Conservation (phyloP, 2,797 vertebrate genomes). For the Ptychadena robeensis region DNA sequence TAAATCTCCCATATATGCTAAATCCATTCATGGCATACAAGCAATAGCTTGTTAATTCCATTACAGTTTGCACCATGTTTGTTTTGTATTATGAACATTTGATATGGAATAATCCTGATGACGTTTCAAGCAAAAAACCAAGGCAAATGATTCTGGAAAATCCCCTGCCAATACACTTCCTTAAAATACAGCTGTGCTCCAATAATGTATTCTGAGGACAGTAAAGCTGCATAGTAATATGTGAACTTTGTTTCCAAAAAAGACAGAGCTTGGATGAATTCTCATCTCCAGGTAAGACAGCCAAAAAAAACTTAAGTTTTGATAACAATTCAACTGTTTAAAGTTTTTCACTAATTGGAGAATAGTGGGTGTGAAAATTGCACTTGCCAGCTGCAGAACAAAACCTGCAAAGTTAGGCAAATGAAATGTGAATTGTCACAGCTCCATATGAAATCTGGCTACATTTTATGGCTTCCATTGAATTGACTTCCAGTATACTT, state of each 20-base stretch:
- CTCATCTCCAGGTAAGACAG: not conserved
- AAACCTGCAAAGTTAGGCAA: conserved; percentile 45
- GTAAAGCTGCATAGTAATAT: conserved; percentile 62
- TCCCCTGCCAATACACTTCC: conserved; percentile 77
- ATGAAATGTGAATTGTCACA: conserved; percentile 31
- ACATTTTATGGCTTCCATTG: not conserved
- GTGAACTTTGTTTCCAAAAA: conserved; percentile 57
- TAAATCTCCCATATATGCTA: not conserved
- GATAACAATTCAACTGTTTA: not conserved
- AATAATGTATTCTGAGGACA: conserved; percentile 65
- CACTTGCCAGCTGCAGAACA: conserved; percentile 34
- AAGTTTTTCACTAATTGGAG: conserved; percentile 16
- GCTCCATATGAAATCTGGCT: conserved; percentile 6
- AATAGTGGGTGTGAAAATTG: conserved; percentile 12
- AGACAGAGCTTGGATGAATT: conserved; percentile 45
- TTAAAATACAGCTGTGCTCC: conserved; percentile 79
- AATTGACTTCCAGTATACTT: conserved; percentile 7
- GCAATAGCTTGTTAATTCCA: not conserved
- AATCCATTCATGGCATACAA: no score
- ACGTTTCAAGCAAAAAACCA: conserved; percentile 3
- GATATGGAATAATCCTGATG: not conserved
- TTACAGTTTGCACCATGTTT: not conserved
- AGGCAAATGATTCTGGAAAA: conserved; percentile 65
- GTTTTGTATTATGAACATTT: not conserved
- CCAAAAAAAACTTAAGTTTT: not conserved